Conservation (phyloP, 92 coral and sea anemone genomes). For the Ricordea florida region DNA sequence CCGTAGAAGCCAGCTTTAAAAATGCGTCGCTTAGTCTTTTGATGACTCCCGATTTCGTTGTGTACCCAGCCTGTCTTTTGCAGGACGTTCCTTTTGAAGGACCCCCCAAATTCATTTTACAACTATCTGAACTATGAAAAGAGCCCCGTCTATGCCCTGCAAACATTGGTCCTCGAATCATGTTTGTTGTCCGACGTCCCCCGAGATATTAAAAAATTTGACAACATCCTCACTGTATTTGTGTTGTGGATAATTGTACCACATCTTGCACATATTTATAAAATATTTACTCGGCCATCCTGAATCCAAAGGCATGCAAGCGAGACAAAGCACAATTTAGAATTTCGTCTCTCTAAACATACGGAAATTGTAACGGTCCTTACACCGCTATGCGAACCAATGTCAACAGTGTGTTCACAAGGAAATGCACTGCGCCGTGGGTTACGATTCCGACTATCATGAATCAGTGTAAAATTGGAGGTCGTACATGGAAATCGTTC, state of each 20-base stretch:
- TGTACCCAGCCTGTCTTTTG: conserved; percentile 39
- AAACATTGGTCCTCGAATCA: conserved; percentile 47
- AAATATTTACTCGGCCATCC: conserved; percentile 30
- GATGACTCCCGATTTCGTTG: conserved; percentile 41
- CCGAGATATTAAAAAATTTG: conserved; percentile 48
- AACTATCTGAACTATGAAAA: not conserved
- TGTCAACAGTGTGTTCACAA: too few relatives aligned
- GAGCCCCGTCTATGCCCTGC: not conserved
- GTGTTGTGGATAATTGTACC: conserved; percentile 36
- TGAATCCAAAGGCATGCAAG: too few relatives aligned
- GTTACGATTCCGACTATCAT: too few relatives aligned
- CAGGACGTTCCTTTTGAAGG: not conserved
- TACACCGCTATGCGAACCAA: too few relatives aligned
- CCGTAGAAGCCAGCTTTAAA: conserved; percentile 20
- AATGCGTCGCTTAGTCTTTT: conserved; percentile 7
- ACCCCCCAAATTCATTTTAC: conserved; percentile 12
- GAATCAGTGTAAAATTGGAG: too few relatives aligned
- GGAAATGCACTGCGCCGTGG: too few relatives aligned
- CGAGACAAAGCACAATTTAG: too few relatives aligned
- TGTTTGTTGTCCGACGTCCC: conserved; percentile 38
- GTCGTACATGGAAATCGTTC: too few relatives aligned
- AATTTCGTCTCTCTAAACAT: too few relatives aligned
- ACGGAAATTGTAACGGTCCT: too few relatives aligned
- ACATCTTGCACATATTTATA: conserved; percentile 25
- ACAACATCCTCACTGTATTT: conserved; percentile 34